Evolutionary conservation across 2,888 invertebrate genomes (phyloP).

Genomic region (Pegoplata infirma): DNA sequence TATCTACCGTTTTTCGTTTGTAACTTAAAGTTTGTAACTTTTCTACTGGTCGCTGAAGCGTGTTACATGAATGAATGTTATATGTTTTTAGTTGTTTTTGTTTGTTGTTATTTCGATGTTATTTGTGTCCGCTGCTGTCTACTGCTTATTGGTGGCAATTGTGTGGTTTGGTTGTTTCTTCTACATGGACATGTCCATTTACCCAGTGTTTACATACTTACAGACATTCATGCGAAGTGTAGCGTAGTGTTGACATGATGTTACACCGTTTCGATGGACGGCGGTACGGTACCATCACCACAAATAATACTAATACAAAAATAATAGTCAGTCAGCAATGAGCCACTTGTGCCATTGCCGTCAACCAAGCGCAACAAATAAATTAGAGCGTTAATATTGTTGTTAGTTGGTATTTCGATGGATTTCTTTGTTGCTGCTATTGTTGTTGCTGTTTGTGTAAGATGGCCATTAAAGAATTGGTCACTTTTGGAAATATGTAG

Average conservation of each 20-base stretch:
- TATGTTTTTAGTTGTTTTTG: conserved; percentile 27
- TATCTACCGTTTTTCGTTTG: conserved; percentile 47
- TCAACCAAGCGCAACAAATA: conserved; percentile 67
- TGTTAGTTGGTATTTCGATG: conserved; percentile 55
- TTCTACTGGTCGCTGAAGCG: conserved; percentile 47
- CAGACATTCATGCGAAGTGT: conserved; percentile 24
- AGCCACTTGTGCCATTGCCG: conserved; percentile 63
- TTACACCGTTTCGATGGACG: conserved; percentile 59
- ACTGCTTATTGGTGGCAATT: conserved; percentile 57
- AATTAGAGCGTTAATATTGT: conserved; percentile 66
- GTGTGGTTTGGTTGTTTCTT: conserved; percentile 56
- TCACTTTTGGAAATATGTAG: conserved; percentile 47
- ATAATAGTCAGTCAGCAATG: conserved; percentile 59
- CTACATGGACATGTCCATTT: conserved; percentile 59
- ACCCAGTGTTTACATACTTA: conserved; percentile 11
- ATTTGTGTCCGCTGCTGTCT: conserved; percentile 58
- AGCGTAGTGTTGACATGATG: conserved; percentile 61
- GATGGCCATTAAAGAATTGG: conserved; percentile 58
- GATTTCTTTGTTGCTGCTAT: conserved; percentile 28
- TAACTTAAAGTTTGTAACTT: conserved; percentile 2
- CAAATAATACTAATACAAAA: conserved; percentile 50
- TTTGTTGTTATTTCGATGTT: conserved; percentile 42
- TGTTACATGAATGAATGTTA: conserved; percentile 56
- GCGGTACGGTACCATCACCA: conserved; percentile 41
- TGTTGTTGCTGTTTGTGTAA: conserved; percentile 39